Base-by-base conservation (phyloP, 2,888 invertebrate genomes). In the Petrolisthes manimaculis region DNA sequence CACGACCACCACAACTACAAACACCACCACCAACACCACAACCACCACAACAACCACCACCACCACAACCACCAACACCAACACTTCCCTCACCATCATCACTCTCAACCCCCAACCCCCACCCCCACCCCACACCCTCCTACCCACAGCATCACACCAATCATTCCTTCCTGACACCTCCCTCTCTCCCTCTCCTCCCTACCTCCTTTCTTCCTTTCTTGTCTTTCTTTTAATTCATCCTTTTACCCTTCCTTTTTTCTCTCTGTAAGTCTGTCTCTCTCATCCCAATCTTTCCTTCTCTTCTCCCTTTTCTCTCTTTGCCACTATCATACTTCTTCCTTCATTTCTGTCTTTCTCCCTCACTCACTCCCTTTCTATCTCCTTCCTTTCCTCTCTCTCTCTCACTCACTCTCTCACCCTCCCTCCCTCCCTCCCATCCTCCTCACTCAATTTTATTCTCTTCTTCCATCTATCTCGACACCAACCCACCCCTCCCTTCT, bases 401-500 rank as follows among this genome's bases (percentile, higher is more conserved):
- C 79, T 79, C 54, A 14, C 14, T 51, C 75, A 9, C 37, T 75
- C 75, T 3, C 9, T 51, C 77, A 5, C 51, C 54, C 79, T 5
- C 18, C 24, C 54, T 37, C 71, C 83, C 37, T 51, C 83, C 51
- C 71, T 71, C 71, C 69, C 83, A 69, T 67, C 80, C 37, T 56
- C 54, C 71, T 71, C 69, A 56, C 54, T 83, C 83, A 51, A 51
- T 56, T 37, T 67, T 21, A 21, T 54, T 67, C 71, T 67, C 51
- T 51, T 53, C 69, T 51, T 83, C 9, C 54, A 53, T 53, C 67
- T 83, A 51, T 71, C 71, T 67, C 83, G 24, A 67, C 69, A 69
- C 54, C 83, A 37, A 81, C 81, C 61, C 56, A 51, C 55, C 78
- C 53, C 78, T 78, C 78, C 78, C 78, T 78, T 53, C 18, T 53